Base-by-base conservation (phyloP, 1,140 invertebrate genomes). In the Panulirus ornatus region DNA sequence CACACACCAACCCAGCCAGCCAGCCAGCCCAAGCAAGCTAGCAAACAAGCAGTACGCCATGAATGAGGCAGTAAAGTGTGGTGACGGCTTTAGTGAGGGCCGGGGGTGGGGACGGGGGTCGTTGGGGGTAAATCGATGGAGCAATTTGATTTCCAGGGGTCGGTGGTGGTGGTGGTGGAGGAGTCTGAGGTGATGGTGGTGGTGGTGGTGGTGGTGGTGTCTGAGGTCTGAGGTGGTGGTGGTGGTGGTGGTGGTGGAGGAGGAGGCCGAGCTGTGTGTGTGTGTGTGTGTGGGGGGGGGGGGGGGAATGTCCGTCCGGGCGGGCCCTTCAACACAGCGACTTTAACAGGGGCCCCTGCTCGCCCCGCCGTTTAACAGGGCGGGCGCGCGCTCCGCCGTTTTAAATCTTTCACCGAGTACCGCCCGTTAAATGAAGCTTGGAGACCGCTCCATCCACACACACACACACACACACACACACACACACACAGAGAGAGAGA, bases 61-160 rank as follows among this genome's bases (percentile, higher is more conserved):
- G n/a, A n/a, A n/a, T n/a, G n/a, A 73, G 70, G 70, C 42, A 38
- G 70, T 63, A n/a, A 63, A 63, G 58, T 16, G 58, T 63, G 58
- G 58, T 63, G 58, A 9, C 22, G 51, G 22, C 22, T 58, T n/a
- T 70, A 34, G n/a, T 27, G 66, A 27, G 11, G 66, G 66, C 9
- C 27, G 11, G 1, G 6, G 30, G 70, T 73, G 34, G 42, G 11
- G 42, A 38, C 34, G 2, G 27, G 70, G 70, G 36, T 34, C 19
- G 34, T 34, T 14, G 36, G 70, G 36, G 63, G 63, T 70, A n/a
- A 9, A 30, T 70, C 22, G 6, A 30, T 70, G 63, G 34, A 30
- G 6, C 6, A 5, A 30, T 70, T 22, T 5, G 22, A 27, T 22
- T 8, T 70, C 22, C 5, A 70, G 6, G 63, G 6, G 63, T 70